Conservation (phyloP, 2,888 invertebrate genomes). For the Ectemnius continuus region DNA sequence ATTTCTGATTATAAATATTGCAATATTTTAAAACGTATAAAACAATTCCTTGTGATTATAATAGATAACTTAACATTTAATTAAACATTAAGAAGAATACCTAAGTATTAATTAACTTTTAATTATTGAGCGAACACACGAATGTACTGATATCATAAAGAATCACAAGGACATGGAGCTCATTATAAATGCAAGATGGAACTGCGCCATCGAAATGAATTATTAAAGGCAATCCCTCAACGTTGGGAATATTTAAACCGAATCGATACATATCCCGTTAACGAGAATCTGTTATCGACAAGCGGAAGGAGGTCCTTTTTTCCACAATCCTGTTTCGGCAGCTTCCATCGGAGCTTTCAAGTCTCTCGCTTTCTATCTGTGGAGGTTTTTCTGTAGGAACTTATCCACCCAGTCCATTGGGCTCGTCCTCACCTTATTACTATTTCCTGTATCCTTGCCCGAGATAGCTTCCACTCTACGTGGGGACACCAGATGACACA, state of each 20-base stretch:
- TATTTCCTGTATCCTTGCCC: too few relatives aligned
- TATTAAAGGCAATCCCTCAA: conserved; percentile 53
- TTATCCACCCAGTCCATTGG: too few relatives aligned
- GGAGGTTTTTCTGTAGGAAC: not conserved
- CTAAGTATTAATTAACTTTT: too few relatives aligned
- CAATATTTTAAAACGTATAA: not conserved
- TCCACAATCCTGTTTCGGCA: not conserved
- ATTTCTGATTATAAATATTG: too few relatives aligned
- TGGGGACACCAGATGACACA: too few relatives aligned
- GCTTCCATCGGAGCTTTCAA: not conserved
- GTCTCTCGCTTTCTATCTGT: conserved; percentile 24
- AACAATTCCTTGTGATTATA: too few relatives aligned
- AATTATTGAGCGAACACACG: too few relatives aligned
- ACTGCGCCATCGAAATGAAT: conserved; percentile 60
- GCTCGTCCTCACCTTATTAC: too few relatives aligned
- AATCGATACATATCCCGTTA: conserved; percentile 63
- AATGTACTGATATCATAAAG: too few relatives aligned
- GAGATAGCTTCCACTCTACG: too few relatives aligned
- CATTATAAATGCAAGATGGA: conserved; percentile 56
- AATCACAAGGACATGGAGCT: conserved; percentile 24
- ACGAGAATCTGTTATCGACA: conserved; percentile 68
- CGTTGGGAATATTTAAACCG: conserved; percentile 57
- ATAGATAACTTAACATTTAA: too few relatives aligned
- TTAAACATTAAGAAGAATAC: too few relatives aligned
- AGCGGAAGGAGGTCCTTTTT: conserved; percentile 34